These are phyloP conservation scores for Alethe diademata DNA, from an alignment of 2,113 vertebrate species.

Conservation along the genomic window DNA sequence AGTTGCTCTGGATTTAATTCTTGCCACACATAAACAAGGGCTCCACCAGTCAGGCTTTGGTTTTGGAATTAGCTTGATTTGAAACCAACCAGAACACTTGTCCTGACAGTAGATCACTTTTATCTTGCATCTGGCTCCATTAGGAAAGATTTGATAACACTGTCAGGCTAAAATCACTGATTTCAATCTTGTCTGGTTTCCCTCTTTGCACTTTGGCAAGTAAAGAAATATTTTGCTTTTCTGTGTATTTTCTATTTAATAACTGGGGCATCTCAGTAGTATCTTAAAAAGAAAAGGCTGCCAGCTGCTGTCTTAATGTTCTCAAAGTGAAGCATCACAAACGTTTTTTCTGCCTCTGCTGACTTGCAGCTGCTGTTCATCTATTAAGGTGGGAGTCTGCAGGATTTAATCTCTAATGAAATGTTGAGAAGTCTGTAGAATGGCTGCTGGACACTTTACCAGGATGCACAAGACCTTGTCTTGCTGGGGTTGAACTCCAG, in stretches of 20 bases:
- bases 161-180: conserved; percentile 1
- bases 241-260: conserved; percentile 10
- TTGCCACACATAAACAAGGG: not conserved
- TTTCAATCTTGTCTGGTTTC: conserved; percentile 40
- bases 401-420: not conserved
- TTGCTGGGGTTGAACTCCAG: not conserved
- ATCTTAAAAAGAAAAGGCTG: not conserved
- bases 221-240: conserved; percentile 6
- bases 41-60: not conserved
- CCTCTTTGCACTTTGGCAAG: not conserved
- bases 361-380: not conserved
- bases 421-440: not conserved
- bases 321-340: not conserved
- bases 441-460: not conserved
- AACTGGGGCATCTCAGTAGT: not conserved
- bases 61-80: conserved; percentile 12
- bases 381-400: not conserved
- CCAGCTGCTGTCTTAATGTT: not conserved
- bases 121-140: conserved; percentile 10
- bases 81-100: conserved; percentile 36
- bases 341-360: not conserved
- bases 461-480: not conserved
- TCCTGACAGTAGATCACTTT: conserved; percentile 15
- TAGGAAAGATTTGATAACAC: conserved; percentile 43
- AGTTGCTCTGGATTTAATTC: not conserved